Conservation (phyloP, 2,797 vertebrate genomes). For the Fringilla coelebs region DNA sequence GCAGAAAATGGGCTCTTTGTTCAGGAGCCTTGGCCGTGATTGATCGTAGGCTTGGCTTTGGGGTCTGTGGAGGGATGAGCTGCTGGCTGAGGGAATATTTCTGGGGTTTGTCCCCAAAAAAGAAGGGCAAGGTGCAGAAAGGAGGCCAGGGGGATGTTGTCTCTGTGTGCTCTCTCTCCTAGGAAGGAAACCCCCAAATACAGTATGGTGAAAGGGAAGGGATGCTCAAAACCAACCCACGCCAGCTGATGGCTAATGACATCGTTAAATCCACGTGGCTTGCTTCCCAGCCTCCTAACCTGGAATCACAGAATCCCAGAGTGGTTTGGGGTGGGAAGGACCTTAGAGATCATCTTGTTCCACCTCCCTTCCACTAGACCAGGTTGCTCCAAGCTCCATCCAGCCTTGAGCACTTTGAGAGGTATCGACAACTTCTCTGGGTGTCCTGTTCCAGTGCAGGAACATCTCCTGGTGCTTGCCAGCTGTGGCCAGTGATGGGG, state of each 20-base stretch:
- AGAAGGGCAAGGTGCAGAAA: background rate
- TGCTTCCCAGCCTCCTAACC: background rate
- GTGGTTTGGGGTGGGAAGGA: background rate
- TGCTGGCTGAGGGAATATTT: background rate
- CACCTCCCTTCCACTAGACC: background rate
- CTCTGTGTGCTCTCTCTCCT: background rate
- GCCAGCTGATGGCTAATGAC: background rate
- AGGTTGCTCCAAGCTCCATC: background rate
- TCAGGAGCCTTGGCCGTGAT: fast-evolving
- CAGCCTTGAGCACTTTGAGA: background rate
- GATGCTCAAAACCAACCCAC: background rate
- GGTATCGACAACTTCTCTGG: fast-evolving
- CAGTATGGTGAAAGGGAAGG: fast-evolving
- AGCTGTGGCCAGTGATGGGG: background rate
- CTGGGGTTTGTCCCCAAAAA: background rate
- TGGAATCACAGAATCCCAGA: background rate
- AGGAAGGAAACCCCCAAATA: background rate
- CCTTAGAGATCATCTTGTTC: background rate
- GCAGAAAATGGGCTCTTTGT: slow-evolving; percentile 19
- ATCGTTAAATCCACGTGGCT: fast-evolving
- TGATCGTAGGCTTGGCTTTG: background rate
- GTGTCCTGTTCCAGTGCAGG: background rate
- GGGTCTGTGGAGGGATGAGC: background rate
- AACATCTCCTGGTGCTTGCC: background rate
- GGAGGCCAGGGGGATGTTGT: background rate